phyloP scores from a whole-genome alignment of 1,140 invertebrate genomes.

The Drosophila tani region DNA sequence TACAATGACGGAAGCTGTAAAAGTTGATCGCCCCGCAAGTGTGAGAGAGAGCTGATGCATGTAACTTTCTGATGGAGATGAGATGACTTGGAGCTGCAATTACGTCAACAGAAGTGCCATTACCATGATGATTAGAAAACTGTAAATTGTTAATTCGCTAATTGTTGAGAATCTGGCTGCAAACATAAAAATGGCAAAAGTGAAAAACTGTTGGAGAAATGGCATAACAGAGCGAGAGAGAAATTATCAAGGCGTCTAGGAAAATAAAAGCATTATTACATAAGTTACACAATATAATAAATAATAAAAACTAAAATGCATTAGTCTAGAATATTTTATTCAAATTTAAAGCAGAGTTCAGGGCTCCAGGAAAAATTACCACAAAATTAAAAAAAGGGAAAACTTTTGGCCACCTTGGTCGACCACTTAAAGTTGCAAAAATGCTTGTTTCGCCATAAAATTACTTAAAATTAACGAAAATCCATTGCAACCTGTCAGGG shows the following conservation, averaged over 20 bases:
- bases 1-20: slow-evolving; percentile 70
- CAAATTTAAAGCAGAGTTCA: not conserved
- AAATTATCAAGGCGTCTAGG: not conserved
- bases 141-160: slow-evolving; percentile 64
- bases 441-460: slow-evolving; percentile 1
- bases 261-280: slow-evolving; percentile 14
- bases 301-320: too few relatives aligned
- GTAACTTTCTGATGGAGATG: slow-evolving; percentile 53
- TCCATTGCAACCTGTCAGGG: slow-evolving; percentile 19
- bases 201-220: slow-evolving; percentile 21
- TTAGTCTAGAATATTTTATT: too few relatives aligned
- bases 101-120: slow-evolving; percentile 66
- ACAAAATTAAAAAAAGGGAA: not conserved
- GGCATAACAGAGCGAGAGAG: not conserved
- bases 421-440: slow-evolving; percentile 1
- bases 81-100: slow-evolving; percentile 70
- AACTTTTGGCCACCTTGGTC: not conserved
- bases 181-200: not conserved
- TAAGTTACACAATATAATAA: not conserved
- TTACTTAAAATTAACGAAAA: slow-evolving; percentile 13
- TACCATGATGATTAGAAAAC: slow-evolving; percentile 68
- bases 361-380: not conserved
- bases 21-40: slow-evolving; percentile 48
- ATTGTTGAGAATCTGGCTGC: slow-evolving; percentile 46
- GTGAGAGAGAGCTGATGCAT: slow-evolving; percentile 33